Percentiles rank a stretch among this genome's conserved stretches.
These are phyloP conservation scores for Tyrannus savana DNA, from an alignment of 2,113 vertebrate genomes.

Conservation along the genomic window DNA sequence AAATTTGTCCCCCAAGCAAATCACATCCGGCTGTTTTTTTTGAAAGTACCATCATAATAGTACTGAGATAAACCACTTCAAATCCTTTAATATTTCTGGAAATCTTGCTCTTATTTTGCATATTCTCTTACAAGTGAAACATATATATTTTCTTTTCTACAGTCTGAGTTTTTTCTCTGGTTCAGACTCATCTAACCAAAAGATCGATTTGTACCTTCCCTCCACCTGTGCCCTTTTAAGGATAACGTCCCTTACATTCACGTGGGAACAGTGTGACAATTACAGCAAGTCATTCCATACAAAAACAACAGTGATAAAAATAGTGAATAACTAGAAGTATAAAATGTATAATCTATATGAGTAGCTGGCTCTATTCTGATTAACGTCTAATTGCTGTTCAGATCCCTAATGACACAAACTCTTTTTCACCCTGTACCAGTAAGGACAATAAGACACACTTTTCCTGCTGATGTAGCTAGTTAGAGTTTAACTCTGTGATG, in stretches of 20 bases:
- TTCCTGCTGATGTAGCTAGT: background rate
- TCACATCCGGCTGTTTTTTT: background rate
- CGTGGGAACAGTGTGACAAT: background rate
- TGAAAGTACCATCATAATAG: background rate
- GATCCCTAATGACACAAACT: background rate
- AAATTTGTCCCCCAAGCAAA: background rate
- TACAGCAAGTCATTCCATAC: background rate
- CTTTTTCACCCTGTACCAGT: background rate
- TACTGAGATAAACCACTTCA: background rate
- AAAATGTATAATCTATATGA: background rate
- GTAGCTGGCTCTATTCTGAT: background rate
- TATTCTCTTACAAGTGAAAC: background rate
- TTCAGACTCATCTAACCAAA: background rate
- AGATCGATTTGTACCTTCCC: background rate
- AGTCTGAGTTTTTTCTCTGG: background rate
- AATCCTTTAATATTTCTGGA: background rate
- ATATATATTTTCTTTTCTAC: background rate
- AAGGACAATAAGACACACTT: background rate
- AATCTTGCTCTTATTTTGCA: background rate
- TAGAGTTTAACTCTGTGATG: background rate
- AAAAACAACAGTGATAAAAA: background rate
- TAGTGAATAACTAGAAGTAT: background rate
- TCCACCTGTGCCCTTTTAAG: background rate
- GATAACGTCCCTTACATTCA: background rate
- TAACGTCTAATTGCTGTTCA: background rate